Conservation (phyloP, 1,140 invertebrate species). For the Mizuhopecten yessoensis region DNA sequence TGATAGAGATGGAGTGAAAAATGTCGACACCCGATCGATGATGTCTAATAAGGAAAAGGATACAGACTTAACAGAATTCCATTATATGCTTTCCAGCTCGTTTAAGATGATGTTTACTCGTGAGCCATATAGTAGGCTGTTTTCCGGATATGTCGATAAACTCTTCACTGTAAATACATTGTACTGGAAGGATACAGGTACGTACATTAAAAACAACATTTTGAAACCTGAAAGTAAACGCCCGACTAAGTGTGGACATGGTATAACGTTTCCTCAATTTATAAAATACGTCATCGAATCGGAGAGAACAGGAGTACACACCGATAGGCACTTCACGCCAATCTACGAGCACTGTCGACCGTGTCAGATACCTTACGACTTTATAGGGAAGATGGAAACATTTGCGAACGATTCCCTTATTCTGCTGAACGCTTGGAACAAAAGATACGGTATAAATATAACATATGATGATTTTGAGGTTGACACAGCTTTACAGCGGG, state of each 20-base stretch:
- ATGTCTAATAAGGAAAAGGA: not conserved
- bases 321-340: constrained; percentile 65
- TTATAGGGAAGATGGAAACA: constrained; percentile 69
- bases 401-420: constrained; percentile 61
- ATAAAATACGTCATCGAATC: constrained; percentile 65
- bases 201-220: constrained; percentile 15
- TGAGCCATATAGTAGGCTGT: constrained; percentile 59
- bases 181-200: constrained; percentile 57
- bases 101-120: constrained; percentile 65
- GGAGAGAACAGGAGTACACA: not conserved
- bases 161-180: constrained; percentile 57
- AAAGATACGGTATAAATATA: constrained; percentile 47
- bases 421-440: constrained; percentile 60
- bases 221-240: not conserved
- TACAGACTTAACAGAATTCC: constrained; percentile 44
- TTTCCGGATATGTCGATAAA: constrained; percentile 67
- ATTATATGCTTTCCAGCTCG: constrained; percentile 43
- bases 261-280: constrained; percentile 67
- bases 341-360: constrained; percentile 63
- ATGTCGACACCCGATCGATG: not conserved
- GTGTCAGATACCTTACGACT: constrained; percentile 66
- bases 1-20: not conserved
- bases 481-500: constrained; percentile 51
- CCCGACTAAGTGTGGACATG: constrained; percentile 59
- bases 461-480: constrained; percentile 60